phyloP scores from a whole-genome alignment of 2,888 invertebrate genomes.

The Acanthoscelides obtectus region DNA sequence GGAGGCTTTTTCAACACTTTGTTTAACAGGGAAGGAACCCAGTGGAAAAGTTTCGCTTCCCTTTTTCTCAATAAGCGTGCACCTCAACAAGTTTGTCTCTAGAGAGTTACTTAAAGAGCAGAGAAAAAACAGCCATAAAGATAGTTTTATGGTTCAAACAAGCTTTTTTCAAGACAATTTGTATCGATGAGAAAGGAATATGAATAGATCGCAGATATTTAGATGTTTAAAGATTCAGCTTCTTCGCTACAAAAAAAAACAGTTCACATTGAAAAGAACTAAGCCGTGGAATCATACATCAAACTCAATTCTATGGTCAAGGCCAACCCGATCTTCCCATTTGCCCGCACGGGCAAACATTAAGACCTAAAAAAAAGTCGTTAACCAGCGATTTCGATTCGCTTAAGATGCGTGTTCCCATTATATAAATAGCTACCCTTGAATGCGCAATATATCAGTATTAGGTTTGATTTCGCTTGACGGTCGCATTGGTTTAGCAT shows the following conservation, averaged over 20 bases:
- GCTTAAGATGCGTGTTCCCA: not conserved
- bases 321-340: not conserved
- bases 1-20: no score
- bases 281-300: not conserved
- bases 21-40: no score
- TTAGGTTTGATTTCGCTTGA: not conserved
- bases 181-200: no score
- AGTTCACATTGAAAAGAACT: not conserved
- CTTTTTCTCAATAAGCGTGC: no score
- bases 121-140: no score
- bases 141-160: no score
- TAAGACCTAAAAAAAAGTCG: not conserved
- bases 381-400: not conserved
- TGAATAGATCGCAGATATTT: not conserved
- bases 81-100: no score
- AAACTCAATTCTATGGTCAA: not conserved
- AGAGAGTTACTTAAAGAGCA: no score
- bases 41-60: no score
- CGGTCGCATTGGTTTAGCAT: no score
- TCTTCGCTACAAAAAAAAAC: not conserved
- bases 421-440: not conserved
- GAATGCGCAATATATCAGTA: not conserved
- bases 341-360: not conserved
- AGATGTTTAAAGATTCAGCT: not conserved
- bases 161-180: no score